Conservation (phyloP, 2,797 vertebrate genomes). For the Acrocephalus scirpaceus region DNA sequence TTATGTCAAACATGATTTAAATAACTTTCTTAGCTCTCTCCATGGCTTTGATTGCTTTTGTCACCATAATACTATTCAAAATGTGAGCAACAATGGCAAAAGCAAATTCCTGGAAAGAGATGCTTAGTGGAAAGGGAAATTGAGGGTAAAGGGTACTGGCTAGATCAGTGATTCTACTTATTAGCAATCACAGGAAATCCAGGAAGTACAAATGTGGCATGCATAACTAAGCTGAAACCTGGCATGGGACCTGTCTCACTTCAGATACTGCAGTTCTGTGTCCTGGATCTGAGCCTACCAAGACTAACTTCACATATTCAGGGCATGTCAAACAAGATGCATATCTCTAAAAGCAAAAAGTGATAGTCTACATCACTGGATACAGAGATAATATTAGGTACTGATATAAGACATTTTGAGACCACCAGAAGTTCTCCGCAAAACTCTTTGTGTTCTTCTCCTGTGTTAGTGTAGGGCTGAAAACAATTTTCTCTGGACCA, state of each 20-base stretch:
- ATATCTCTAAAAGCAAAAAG: constrained; percentile 19
- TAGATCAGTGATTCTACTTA: not conserved
- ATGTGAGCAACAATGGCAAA: not conserved
- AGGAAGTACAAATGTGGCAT: not conserved
- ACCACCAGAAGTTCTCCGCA: not conserved
- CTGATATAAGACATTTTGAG: not conserved
- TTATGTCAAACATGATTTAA: not conserved
- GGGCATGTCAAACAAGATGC: constrained; percentile 24
- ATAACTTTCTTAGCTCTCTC: not conserved
- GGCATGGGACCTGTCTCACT: not conserved
- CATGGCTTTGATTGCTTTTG: not conserved
- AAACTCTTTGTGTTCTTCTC: constrained; percentile 28
- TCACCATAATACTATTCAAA: not conserved
- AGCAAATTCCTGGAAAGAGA: not conserved
- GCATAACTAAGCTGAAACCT: not conserved
- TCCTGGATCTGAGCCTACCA: not conserved
- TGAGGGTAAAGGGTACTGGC: not conserved
- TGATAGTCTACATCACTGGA: not conserved
- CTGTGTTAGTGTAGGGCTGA: not conserved
- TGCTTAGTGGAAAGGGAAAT: not conserved
- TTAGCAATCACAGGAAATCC: not conserved
- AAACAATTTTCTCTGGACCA: constrained; percentile 56
- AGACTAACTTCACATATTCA: constrained; percentile 24
- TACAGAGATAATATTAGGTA: constrained; percentile 38
- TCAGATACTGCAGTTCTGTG: not conserved